Evolutionary conservation across 2,888 invertebrate species (phyloP), one percentile per base, ranked within the genome.

Genomic region (Acleris literana): DNA sequence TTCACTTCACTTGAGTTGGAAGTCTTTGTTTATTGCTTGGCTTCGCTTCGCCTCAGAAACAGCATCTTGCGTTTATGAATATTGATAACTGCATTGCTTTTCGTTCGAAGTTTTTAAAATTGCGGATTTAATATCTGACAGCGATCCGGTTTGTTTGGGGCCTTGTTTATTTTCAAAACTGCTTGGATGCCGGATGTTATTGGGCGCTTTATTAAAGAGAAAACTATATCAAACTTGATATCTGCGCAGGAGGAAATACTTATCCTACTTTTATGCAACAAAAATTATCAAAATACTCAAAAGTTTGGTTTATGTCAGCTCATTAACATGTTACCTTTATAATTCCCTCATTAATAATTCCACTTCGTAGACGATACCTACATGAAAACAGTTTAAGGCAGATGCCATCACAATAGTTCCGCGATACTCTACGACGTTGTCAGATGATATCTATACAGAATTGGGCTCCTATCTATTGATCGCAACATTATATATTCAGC

Each of bases 1-100:
- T 85, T 79, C 79, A 82, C 68, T 71, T 68, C 71, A 78, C 80
- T 82, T 81, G 78, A 80, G 79, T 80, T 73, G 70, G 76, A 79
- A 78, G 82, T 81, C 84, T 85, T 90, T 92, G 91, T 91, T 90
- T 90, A 91, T 90, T 83, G 88, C 87, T 80, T 78, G 85, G 84
- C 86, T 89, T 87, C 84, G 82, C 85, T 80, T 83, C 85, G 83
- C 84, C 82, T 84, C 76, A 79, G 83, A 75, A 81, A 76, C 82
- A 70, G 74, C 78, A 83, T 85, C 88, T 86, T 80, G 81, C 71
- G 78, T 84, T 89, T 90, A 90, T 91, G 90, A 91, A 91, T 91
- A 91, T 91, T 90, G 90, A 91, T 91, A 86, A 86, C 80, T 69
- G 80, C 78, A 79, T 83, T 81, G 83, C 84, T 84, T 80, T 81